phyloP scores from a whole-genome alignment of 92 coral and sea anemone genomes.

The Heteractis magnifica region DNA sequence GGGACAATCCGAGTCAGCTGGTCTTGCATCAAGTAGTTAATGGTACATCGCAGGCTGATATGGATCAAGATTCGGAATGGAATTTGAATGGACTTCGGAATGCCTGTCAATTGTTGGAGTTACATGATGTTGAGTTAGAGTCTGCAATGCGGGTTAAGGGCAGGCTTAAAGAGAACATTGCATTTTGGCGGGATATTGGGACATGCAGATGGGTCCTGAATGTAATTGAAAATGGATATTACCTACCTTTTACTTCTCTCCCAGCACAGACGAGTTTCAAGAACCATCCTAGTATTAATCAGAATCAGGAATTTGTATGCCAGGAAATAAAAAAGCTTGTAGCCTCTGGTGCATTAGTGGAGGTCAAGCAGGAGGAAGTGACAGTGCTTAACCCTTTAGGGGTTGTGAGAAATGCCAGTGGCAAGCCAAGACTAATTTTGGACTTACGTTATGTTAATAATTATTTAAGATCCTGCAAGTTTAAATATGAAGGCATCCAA shows the following conservation, averaged over 20 bases:
- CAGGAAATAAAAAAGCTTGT: conserved; percentile 45
- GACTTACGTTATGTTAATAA: conserved; percentile 50
- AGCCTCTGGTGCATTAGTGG: conserved; percentile 46
- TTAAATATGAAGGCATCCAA: conserved; percentile 50
- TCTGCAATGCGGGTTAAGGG: conserved; percentile 41
- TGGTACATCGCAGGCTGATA: no score
- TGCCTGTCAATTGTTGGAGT: no score
- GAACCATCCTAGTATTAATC: conserved; percentile 31
- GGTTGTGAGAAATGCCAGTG: conserved; percentile 23
- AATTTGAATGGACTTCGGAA: no score
- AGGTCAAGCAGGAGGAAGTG: conserved; percentile 31
- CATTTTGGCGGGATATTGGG: conserved; percentile 49
- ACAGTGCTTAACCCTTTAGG: conserved; percentile 53
- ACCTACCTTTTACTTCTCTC: conserved; percentile 44
- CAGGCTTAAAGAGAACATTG: conserved; percentile 41
- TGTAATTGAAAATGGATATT: conserved; percentile 44
- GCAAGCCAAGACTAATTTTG: conserved; percentile 42
- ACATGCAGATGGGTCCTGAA: conserved; percentile 29
- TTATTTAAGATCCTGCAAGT: conserved; percentile 40
- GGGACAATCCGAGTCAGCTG: not conserved
- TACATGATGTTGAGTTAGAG: not conserved
- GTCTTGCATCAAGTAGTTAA: conserved; percentile 14
- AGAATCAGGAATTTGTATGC: conserved; percentile 43
- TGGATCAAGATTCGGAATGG: no score
- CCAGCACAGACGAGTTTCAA: conserved; percentile 1